Evolutionary conservation across 2,888 invertebrate genomes (phyloP).

Genomic region (Ischnura elegans): DNA sequence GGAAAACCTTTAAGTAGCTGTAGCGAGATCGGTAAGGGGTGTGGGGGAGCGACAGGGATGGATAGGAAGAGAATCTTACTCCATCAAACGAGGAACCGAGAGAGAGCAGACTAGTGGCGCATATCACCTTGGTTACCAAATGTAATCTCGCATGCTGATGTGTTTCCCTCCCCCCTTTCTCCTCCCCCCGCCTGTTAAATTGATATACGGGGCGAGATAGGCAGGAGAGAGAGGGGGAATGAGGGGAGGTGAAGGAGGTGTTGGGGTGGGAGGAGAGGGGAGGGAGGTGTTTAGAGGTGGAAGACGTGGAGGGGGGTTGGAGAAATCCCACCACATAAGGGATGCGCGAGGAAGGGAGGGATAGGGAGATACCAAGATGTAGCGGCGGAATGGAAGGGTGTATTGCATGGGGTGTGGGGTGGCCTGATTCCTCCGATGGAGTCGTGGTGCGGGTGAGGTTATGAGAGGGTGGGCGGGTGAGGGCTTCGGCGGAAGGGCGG

Average conservation of each 20-base stretch:
- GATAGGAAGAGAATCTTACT: background rate
- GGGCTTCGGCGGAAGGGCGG: too few species aligned
- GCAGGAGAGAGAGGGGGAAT: background rate
- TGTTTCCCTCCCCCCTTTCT: conserved; percentile 60
- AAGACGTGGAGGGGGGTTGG: background rate
- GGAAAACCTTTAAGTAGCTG: background rate
- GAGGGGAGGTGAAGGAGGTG: background rate
- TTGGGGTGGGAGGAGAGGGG: background rate
- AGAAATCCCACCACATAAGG: background rate
- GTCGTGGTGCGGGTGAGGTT: background rate
- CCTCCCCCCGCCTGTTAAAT: conserved; percentile 48
- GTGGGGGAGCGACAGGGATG: background rate
- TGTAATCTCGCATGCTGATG: conserved; percentile 67
- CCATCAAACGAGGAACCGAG: conserved; percentile 28
- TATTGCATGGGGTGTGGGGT: background rate
- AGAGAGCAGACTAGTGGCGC: conserved; percentile 53
- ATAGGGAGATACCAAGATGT: background rate
- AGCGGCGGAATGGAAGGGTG: background rate
- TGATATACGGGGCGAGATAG: conserved; percentile 64
- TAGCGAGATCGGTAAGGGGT: background rate
- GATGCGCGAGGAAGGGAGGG: background rate
- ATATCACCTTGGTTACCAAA: conserved; percentile 65
- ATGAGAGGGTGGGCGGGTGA: background rate
- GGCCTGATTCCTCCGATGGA: background rate
- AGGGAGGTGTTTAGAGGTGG: background rate